Evolutionary conservation across 1,140 invertebrate genomes (phyloP), one percentile per base, ranked within the genome.

Genomic region (Heliothis virescens): DNA sequence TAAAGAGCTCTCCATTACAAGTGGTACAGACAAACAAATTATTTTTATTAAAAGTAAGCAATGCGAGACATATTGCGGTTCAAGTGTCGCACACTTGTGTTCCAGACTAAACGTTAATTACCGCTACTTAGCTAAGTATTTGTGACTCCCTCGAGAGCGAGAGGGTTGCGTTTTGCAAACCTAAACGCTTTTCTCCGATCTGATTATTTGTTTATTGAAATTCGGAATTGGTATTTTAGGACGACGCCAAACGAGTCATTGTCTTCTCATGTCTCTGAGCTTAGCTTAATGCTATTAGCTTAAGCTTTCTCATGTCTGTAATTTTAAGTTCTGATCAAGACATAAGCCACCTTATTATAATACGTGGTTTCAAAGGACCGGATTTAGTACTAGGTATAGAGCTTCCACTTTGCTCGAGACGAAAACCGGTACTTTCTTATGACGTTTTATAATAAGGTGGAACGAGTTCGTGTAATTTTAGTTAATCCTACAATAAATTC

Each of bases 81-180:
- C 67, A 18, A 71, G 67, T 71, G 67, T 29, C 21, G 48, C 26
- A 69, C 48, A 69, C 65, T 69, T 52, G 65, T 69, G 65, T 50
- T 16, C 48, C 52, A 71, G 48, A 71, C 67, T 71, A 71, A 71
- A 71, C 67, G 67, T 71, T 71, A 71, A 71, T 71, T 71, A 71
- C 5, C 48, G 67, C 67, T 71, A 71, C 67, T 71, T 71, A 71
- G 67, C 18, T 4, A 29, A 71, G 67, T 71, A 71, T 71, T 52
- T 52, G 67, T 50, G 48, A 71, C 16, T 71, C 67, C 48, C 65
- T 11, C 48, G 48, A 48, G 67, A 15, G 7, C 16, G 21, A 69
- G 65, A 50, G 67, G 48, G 48, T 53, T 26, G 12, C 16, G 47
- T 48, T 67, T 26, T n/a, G 62, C 62, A 26, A 67, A 29, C 48